Conservation (phyloP, 2,113 vertebrate genomes). For the Garra rufa region DNA sequence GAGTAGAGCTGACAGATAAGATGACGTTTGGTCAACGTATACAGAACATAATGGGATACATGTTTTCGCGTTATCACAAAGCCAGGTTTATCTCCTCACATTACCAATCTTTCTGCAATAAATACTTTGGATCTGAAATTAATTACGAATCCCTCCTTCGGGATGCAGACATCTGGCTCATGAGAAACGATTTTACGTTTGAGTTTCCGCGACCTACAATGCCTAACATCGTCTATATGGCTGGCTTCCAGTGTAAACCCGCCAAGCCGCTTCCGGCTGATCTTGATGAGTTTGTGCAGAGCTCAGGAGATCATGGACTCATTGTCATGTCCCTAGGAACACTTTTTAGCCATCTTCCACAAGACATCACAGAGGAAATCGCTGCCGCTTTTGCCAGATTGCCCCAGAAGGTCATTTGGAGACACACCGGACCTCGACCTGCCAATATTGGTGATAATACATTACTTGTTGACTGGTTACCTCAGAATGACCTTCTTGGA, state of each 20-base stretch:
- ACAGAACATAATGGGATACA: slow-evolving; percentile 34
- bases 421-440: slow-evolving; percentile 67
- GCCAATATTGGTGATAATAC: slow-evolving; percentile 71
- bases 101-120: slow-evolving; percentile 66
- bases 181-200: slow-evolving; percentile 75
- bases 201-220: slow-evolving; percentile 63
- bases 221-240: slow-evolving; percentile 61
- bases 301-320: slow-evolving; percentile 72
- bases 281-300: slow-evolving; percentile 57
- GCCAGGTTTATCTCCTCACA: slow-evolving; percentile 47
- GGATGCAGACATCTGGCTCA: slow-evolving; percentile 75
- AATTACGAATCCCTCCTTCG: slow-evolving; percentile 68
- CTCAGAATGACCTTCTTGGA: slow-evolving; percentile 74
- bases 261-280: slow-evolving; percentile 50
- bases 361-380: slow-evolving; percentile 67
- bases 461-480: slow-evolving; percentile 71
- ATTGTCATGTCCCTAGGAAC: slow-evolving; percentile 74
- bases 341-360: slow-evolving; percentile 63
- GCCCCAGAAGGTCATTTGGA: slow-evolving; percentile 75
- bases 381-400: slow-evolving; percentile 71
- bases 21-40: slow-evolving; percentile 54
- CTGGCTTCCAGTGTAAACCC: slow-evolving; percentile 60
- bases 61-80: not conserved
- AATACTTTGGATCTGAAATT: slow-evolving; percentile 69
- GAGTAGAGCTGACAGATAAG: slow-evolving; percentile 51